phyloP scores from a whole-genome alignment of 2,888 invertebrate genomes.

The Baronia brevicornis region DNA sequence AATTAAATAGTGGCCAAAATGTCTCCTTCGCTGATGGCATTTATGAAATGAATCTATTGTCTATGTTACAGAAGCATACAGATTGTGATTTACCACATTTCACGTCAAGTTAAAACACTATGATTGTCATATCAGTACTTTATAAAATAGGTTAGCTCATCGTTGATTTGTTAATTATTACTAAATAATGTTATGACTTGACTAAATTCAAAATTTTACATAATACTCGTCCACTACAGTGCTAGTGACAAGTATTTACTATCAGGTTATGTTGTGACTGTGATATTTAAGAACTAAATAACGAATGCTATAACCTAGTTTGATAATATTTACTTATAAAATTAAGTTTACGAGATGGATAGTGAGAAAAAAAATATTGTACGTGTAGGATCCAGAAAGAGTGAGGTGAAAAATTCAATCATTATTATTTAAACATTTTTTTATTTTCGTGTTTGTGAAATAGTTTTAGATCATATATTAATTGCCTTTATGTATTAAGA shows the following conservation, averaged over 20 bases:
- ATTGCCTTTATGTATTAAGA: neutral
- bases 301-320: slow-evolving; percentile 16
- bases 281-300: neutral
- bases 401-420: slow-evolving; percentile 88
- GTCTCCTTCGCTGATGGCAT: neutral
- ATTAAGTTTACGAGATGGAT: slow-evolving; percentile 49
- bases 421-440: too few species aligned
- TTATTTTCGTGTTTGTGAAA: slow-evolving; percentile 17
- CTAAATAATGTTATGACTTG: slow-evolving; percentile 12
- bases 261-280: slow-evolving; percentile 19
- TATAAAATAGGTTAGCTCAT: too few species aligned
- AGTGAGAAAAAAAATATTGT: slow-evolving; percentile 71
- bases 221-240: slow-evolving; percentile 64
- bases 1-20: slow-evolving; percentile 6
- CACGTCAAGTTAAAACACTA: slow-evolving; percentile 2
- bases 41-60: neutral
- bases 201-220: slow-evolving; percentile 21
- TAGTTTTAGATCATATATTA: slow-evolving; percentile 1
- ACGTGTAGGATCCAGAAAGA: slow-evolving; percentile 88
- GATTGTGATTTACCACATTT: neutral
- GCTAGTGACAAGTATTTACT: slow-evolving; percentile 54
- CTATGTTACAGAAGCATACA: neutral
- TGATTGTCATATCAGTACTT: slow-evolving; percentile 1
- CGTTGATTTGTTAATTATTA: neutral
- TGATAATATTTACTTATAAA: slow-evolving; percentile 15